Evolutionary conservation across 2,888 invertebrate species (phyloP), one percentile per base, ranked within the genome.

Genomic region (Rhamnusium bicolor): DNA sequence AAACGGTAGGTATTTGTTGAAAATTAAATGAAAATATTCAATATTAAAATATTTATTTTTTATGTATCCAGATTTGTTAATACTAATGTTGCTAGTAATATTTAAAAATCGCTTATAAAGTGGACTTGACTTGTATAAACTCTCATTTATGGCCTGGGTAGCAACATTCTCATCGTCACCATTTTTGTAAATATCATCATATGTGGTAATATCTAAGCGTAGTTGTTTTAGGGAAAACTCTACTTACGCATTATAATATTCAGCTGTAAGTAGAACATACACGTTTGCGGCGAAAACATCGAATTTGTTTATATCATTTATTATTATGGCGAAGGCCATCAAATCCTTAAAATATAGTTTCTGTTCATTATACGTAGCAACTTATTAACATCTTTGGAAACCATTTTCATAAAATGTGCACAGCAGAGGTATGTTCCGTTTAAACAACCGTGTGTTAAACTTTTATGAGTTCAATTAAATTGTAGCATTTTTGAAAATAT

Each of bases 1-100:
- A 24, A 29, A 65, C 12, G 74, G 69, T 10, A 74, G 16, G 8
- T 71, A 74, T 47, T 74, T 71, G n/a, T n/a, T n/a, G n/a, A n/a
- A 24, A 19, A 71, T 63, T 10, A 63, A 3, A n/a, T 51, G 14
- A 2, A 53, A 53, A 16, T 58, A 69, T 2, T 60, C 58, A 1
- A n/a, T 8, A 46, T 63, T 69, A 32, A 16, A 40, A 5, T 16
- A 21, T 32, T 51, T 24, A 6, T 24, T 18, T 54, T 61, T 18
- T 8, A 10, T 0, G 12, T 47, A 3, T 12, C n/a, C 16, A 2
- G 49, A 10, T 19, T 69, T 32, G n/a, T 19, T 24, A 8, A 56
- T 18, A 40, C 1, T 18, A 3, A 54, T 54, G 1, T 29, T 16
- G 14, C 18, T 29, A 1, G 18, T 8, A 6, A 58, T 8, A 19